Base-by-base conservation (phyloP, 2,888 invertebrate species). In the Epinotia brunnichana region DNA sequence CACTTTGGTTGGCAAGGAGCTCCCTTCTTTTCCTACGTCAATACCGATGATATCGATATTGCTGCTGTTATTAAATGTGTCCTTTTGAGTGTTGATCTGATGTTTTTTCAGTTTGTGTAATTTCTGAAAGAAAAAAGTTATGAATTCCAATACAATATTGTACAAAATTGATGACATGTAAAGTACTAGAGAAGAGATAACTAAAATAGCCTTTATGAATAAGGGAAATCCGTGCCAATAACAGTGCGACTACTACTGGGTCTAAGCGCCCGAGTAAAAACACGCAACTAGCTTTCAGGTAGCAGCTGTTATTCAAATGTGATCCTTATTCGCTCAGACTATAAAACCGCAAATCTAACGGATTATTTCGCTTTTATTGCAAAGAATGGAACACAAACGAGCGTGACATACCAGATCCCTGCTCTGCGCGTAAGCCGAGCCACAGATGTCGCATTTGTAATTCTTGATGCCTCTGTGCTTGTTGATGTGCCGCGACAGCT, bases 401-500 rank as follows among this genome's bases (percentile, higher is more conserved):
- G 11, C 7, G n/a, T n/a, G 9, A 39, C 53, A 15, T 66, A 94
- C 94, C 83, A 95, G 91, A 78, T 95, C 95, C 77, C 94, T 90
- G 7, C 91, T 88, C 48, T 95, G 91, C 73, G 93, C 91, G 76
- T 95, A 95, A 0, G 93, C 88, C 64, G 94, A 89, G 3, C 90
- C 92, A 78, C 95, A 95, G 13, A 94, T 80, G 76, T 95, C 94
- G 79, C 95, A 95, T 77, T 94, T 94, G 78, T 94, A 94, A 77
- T 94, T 94, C 80, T 93, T 95, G 0, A 94, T 83, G 1, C 94
- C 94, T 29, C 94, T 92, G 74, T 95, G 95, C 53, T 94, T 94
- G 54, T 88, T 89, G 92, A 95, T 94, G 75, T 95, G 95, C 17
- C 95, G 90, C 0, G 94, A 94, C 3, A 95, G 82, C 79, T 95